These are phyloP conservation scores for Pelvicachromis taeniatus DNA, from an alignment of 2,113 vertebrate species.

Conservation along the genomic window DNA sequence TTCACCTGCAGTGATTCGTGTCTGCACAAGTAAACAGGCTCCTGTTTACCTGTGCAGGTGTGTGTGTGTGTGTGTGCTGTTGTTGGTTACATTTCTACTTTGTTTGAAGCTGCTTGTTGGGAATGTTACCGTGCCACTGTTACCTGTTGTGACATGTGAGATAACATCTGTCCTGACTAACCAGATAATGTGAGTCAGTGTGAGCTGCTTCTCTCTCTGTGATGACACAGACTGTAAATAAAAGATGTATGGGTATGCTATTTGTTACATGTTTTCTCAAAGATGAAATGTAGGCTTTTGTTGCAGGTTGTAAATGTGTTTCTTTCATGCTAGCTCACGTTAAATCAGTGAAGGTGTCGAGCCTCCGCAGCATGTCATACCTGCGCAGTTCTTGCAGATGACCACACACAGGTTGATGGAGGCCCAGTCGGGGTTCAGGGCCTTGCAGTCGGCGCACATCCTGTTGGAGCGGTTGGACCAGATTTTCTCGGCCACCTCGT, in stretches of 20 bases:
- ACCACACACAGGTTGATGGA: conserved; percentile 97
- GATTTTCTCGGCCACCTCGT: conserved; percentile 98
- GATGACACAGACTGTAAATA: not conserved
- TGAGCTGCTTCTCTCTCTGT: not conserved
- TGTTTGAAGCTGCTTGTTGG: not conserved
- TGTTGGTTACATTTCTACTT: not conserved
- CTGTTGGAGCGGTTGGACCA: conserved; percentile 97
- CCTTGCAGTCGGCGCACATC: conserved; percentile 87
- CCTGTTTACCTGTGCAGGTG: not conserved
- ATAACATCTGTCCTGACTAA: not conserved
- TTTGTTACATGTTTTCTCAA: no score
- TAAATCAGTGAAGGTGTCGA: not conserved
- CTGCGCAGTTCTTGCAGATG: conserved; percentile 98
- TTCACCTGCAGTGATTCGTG: not conserved
- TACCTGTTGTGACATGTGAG: not conserved
- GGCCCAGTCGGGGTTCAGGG: conserved; percentile 91
- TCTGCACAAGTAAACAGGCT: accelerated
- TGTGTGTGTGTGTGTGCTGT: not conserved
- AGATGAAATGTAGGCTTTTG: not conserved
- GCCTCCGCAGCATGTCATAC: conserved; percentile 24
- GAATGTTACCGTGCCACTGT: not conserved
- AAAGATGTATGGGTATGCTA: not conserved
- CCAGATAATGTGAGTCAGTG: not conserved
- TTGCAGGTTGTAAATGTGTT: not conserved
- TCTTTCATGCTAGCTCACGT: not conserved